Conservation (phyloP, 1,140 invertebrate genomes). For the Hestina assimilis region DNA sequence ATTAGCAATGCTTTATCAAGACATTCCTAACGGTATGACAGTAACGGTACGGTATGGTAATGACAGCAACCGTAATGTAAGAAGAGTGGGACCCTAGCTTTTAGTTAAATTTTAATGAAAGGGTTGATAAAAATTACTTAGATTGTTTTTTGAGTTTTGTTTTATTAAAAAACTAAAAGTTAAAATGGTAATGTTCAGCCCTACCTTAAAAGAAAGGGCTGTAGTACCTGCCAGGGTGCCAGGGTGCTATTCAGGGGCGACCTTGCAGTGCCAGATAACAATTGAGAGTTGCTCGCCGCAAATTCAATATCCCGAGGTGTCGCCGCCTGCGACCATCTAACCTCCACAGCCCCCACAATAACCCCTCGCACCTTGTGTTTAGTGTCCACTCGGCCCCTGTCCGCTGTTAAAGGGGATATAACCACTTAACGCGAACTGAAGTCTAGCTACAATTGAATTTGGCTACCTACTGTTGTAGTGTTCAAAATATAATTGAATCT, state of each 20-base stretch:
- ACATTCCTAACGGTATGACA: too few relatives aligned
- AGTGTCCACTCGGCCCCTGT: slow-evolving; percentile 52
- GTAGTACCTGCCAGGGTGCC: slow-evolving; percentile 57
- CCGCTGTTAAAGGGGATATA: slow-evolving; percentile 62
- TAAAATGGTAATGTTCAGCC: background rate
- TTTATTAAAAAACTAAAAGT: slow-evolving; percentile 4
- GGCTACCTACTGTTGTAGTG: slow-evolving; percentile 54
- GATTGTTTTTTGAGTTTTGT: too few relatives aligned
- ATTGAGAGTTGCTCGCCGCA: slow-evolving; percentile 66
- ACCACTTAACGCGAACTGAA: slow-evolving; percentile 72
- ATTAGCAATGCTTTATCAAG: too few relatives aligned
- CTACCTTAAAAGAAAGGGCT: slow-evolving; percentile 63
- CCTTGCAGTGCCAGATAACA: slow-evolving; percentile 73
- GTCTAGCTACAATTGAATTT: slow-evolving; percentile 72
- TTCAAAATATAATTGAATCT: slow-evolving; percentile 51
- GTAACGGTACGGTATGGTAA: too few relatives aligned
- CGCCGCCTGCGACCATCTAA: slow-evolving; percentile 29
- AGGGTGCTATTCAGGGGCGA: slow-evolving; percentile 34
- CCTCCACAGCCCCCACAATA: slow-evolving; percentile 17
- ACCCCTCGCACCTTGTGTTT: slow-evolving; percentile 51
- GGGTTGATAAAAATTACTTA: too few relatives aligned
- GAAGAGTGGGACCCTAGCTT: too few relatives aligned
- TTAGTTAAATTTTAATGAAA: too few relatives aligned
- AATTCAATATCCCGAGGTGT: slow-evolving; percentile 74
- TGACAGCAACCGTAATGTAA: too few relatives aligned